A percentile compares a stretch with the other conserved stretches of the same genome.
Evolutionary conservation across 2,888 invertebrate genomes (phyloP).

Genomic region (Caenorhabditis uteleia): DNA sequence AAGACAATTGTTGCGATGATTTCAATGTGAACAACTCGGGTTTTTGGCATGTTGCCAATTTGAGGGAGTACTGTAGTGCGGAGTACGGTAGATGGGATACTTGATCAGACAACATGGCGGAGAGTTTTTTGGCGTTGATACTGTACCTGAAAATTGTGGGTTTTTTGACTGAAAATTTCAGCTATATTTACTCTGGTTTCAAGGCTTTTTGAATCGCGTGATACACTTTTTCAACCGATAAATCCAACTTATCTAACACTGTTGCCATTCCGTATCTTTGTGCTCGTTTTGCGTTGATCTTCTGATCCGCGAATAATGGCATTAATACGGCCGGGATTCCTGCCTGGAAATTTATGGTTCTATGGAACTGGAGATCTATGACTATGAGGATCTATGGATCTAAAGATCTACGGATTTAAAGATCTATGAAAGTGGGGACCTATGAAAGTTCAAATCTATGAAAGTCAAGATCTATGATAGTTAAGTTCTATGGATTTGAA

Average conservation of each 20-base stretch:
- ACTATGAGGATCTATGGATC: too few species aligned
- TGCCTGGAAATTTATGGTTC: too few species aligned
- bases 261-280: constrained; percentile 61
- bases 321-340: constrained; percentile 66
- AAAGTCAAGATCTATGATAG: too few species aligned
- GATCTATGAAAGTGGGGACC: neutral
- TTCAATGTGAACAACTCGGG: constrained; percentile 54
- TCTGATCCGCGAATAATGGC: constrained; percentile 68
- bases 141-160: constrained; percentile 8
- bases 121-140: constrained; percentile 51
- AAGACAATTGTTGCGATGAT: constrained; percentile 21
- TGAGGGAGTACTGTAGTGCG: constrained; percentile 54
- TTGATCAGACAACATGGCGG: constrained; percentile 62
- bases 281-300: constrained; percentile 66
- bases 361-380: too few species aligned
- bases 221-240: constrained; percentile 55
- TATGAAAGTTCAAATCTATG: too few species aligned
- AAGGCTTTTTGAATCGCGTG: constrained; percentile 48
- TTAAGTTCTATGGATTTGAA: too few species aligned
- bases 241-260: constrained; percentile 58
- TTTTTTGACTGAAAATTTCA: neutral
- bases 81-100: constrained; percentile 42
- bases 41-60: constrained; percentile 51
- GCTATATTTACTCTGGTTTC: constrained; percentile 20
- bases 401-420: neutral